Evolutionary conservation across 2,888 invertebrate species (phyloP).

Genomic region (Apodemia duryi): DNA sequence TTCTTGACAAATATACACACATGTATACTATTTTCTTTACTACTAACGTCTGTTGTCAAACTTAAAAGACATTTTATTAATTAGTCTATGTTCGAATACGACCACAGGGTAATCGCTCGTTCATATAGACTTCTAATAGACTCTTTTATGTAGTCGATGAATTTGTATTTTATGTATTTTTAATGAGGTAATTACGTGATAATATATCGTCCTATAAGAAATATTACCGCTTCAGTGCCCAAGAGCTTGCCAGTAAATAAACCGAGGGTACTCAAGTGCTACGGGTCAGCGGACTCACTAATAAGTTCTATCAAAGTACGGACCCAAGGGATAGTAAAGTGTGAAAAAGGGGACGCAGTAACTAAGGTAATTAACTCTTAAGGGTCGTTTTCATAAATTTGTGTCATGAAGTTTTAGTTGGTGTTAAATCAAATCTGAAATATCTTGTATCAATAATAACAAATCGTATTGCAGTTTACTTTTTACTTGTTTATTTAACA

Average conservation of each 20-base stretch:
- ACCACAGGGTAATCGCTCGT: too few relatives aligned
- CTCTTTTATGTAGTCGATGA: too few relatives aligned
- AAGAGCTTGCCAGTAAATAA: slow-evolving; percentile 20
- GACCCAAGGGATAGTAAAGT: slow-evolving; percentile 36
- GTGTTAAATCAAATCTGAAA: too few relatives aligned
- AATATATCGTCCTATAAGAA: slow-evolving; percentile 11
- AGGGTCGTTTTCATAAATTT: slow-evolving; percentile 19
- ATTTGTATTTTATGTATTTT: background rate
- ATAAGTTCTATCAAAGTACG: slow-evolving; percentile 49
- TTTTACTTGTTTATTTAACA: too few relatives aligned
- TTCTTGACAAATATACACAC: too few relatives aligned
- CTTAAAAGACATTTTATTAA: too few relatives aligned
- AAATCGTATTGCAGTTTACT: too few relatives aligned
- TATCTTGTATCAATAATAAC: too few relatives aligned
- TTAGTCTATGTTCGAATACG: too few relatives aligned
- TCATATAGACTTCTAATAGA: too few relatives aligned
- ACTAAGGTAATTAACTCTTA: slow-evolving; percentile 23
- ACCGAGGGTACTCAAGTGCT: slow-evolving; percentile 47
- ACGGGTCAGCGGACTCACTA: slow-evolving; percentile 63
- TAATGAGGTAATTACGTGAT: slow-evolving; percentile 15
- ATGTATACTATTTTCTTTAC: too few relatives aligned
- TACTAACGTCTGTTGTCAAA: too few relatives aligned
- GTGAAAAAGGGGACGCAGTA: slow-evolving; percentile 28
- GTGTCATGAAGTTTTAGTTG: background rate
- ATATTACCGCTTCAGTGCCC: slow-evolving; percentile 21